Evolutionary conservation across 2,113 vertebrate species (phyloP), one percentile per base, ranked within the genome.

Genomic region (Grammomys dolichurus): DNA sequence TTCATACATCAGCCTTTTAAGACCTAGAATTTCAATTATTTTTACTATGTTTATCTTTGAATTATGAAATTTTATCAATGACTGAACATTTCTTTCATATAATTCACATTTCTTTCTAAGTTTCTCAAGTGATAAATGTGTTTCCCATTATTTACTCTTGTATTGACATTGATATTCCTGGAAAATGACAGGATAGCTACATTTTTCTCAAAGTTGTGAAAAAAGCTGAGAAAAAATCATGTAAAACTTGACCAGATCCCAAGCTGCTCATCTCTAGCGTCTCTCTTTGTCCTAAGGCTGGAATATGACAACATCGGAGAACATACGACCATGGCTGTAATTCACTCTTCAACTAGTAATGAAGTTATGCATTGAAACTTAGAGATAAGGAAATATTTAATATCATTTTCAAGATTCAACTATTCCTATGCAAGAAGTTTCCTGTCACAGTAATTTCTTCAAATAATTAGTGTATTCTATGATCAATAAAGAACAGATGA

Each of bases 111-210:
- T 13, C 40, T 81, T 46, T 7, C 60, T 46, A 90, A 40, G n/a
- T 91, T 86, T 89, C 0, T 22, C 40, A 94, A 80, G 94, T 94
- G 88, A 75, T 5, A 72, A 94, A 33, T 51, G 5, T 70, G 9
- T 81, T 85, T 92, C 54, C 76, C 56, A 86, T 90, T 95, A 93
- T 76, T 93, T 19, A 89, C 24, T 5, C 16, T 76, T 89, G 58
- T 46, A 56, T 26, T 77, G 5, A 93, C 40, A 5, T 73, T 82
- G 81, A 72, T 89, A 3, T 93, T 96, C 33, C 72, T 72, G n/a
- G 72, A 89, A 54, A 58, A 46, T 91, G 28, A 70, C 3, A 96
- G 22, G 11, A 86, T n/a, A 87, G 4, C 63, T 72, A 6, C 28
- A 67, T 91, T 90, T 46, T 86, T 81, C 90, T 69, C 43, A 81